These are phyloP conservation scores for Chymomyza caudatula DNA, from an alignment of 2,888 invertebrate genomes.

Conservation along the genomic window DNA sequence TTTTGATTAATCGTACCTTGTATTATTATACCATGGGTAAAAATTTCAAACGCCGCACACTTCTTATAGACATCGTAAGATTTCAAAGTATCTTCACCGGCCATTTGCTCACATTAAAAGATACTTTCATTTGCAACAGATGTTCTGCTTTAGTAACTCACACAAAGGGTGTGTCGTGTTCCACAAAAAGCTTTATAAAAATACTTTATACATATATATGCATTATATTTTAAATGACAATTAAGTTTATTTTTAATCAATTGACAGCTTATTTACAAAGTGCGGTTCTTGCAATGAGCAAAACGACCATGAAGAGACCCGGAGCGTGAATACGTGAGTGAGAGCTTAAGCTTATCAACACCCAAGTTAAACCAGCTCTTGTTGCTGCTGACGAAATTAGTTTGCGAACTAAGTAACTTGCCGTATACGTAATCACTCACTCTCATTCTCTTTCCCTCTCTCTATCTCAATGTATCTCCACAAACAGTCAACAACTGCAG, in stretches of 20 bases:
- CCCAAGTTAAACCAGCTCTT: neutral
- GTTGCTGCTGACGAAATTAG: constrained; percentile 3
- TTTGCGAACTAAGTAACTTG: constrained; percentile 9
- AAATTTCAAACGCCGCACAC: too few relatives aligned
- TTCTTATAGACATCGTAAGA: too few relatives aligned
- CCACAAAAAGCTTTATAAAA: neutral
- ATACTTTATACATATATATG: neutral
- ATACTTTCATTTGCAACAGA: too few relatives aligned
- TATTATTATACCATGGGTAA: too few relatives aligned
- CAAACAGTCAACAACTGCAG: constrained; percentile 4
- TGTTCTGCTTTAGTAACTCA: too few relatives aligned
- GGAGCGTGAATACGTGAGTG: neutral
- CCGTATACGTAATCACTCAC: constrained; percentile 36
- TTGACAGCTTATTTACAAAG: neutral
- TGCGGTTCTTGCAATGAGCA: neutral
- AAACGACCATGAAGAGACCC: neutral
- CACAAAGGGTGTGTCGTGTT: neutral
- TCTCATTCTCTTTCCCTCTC: neutral
- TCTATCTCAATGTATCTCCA: too few relatives aligned
- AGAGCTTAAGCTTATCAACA: neutral
- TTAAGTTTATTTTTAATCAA: neutral
- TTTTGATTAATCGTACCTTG: too few relatives aligned
- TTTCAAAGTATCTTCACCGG: too few relatives aligned
- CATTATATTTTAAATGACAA: neutral
- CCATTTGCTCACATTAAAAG: too few relatives aligned